These are phyloP conservation scores for Urosaurus nigricauda DNA, from an alignment of 2,797 vertebrate species.

Conservation along the genomic window DNA sequence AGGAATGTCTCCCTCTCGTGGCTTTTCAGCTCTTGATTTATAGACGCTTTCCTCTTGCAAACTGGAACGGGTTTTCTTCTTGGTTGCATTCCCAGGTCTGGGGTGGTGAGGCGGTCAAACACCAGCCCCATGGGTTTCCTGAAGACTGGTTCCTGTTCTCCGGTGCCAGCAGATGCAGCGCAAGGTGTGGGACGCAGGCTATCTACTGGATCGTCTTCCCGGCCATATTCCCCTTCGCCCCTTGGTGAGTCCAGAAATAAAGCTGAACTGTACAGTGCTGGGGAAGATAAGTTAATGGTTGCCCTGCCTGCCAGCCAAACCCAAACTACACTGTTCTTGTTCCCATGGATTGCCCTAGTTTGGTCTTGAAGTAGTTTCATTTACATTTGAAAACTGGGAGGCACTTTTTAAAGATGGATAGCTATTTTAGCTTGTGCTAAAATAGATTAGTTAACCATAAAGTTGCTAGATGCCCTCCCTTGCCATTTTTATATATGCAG, in stretches of 20 bases:
- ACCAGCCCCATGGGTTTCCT: constrained; percentile 96
- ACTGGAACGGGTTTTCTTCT: background rate
- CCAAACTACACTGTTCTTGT: too few relatives aligned
- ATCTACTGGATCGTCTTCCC: constrained; percentile 92
- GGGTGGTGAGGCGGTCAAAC: constrained; percentile 92
- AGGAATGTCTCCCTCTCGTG: background rate
- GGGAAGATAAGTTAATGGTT: too few relatives aligned
- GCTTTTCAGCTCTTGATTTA: too few relatives aligned
- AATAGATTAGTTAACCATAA: too few relatives aligned
- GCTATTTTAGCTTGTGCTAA: too few relatives aligned
- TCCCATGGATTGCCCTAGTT: too few relatives aligned
- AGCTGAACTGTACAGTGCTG: background rate
- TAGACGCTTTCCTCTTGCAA: background rate
- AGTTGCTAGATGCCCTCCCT: too few relatives aligned
- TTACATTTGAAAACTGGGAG: too few relatives aligned
- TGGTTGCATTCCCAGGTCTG: constrained; percentile 79
- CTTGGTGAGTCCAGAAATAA: constrained; percentile 82
- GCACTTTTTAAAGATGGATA: too few relatives aligned
- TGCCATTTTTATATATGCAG: too few relatives aligned
- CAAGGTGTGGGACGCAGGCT: constrained; percentile 87
- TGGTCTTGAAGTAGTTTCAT: too few relatives aligned
- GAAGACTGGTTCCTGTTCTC: constrained; percentile 89
- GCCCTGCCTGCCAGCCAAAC: too few relatives aligned
- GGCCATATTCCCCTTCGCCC: constrained; percentile 95
- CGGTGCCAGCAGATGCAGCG: constrained; percentile 83